Evolutionary conservation across 2,888 invertebrate species (phyloP), one percentile per base, ranked within the genome.

Genomic region (Chrysomela aeneicollis): DNA sequence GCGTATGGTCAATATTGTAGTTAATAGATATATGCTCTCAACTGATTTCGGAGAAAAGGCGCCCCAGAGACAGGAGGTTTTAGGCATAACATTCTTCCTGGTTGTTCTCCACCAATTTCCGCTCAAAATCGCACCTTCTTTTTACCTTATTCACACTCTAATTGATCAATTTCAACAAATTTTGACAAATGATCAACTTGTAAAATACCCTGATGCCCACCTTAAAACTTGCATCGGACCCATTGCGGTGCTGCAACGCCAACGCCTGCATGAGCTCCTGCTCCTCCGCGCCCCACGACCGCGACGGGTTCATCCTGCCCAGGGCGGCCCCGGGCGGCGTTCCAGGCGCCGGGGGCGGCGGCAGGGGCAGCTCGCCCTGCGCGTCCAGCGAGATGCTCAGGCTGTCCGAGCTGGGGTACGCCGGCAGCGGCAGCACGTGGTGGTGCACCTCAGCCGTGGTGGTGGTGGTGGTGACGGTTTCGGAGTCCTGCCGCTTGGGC

Each of bases 171-270:
- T n/a, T n/a, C n/a, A n/a, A n/a, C n/a, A n/a, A n/a, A n/a, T n/a
- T n/a, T n/a, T n/a, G n/a, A n/a, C n/a, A n/a, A n/a, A n/a, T n/a
- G n/a, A n/a, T n/a, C n/a, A n/a, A n/a, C n/a, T n/a, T n/a, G n/a
- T 22, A 35, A 72, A 49, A 59, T 42, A 10, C 42, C n/a, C 15
- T 18, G 21, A 21, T 18, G 3, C 70, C 81, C 80, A 92, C 92
- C 89, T 92, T 92, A 84, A 92, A 92, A 84, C 92, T 92, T 79
- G 92, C 92, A 82, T 92, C 92, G 73, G 92, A 92, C 47, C 92
- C 92, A 72, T 91, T 92, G 69, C 92, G 85, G 77, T 87, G 87
- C 77, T 87, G 87, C 74, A 86, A 78, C 68, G 86, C 82, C 76
- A 83, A 78, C 60, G 83, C 81, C 66, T 82, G 81, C 65, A 83